Evolutionary conservation across 2,113 vertebrate genomes (phyloP).

Genomic region (Bambusicola thoracicus): DNA sequence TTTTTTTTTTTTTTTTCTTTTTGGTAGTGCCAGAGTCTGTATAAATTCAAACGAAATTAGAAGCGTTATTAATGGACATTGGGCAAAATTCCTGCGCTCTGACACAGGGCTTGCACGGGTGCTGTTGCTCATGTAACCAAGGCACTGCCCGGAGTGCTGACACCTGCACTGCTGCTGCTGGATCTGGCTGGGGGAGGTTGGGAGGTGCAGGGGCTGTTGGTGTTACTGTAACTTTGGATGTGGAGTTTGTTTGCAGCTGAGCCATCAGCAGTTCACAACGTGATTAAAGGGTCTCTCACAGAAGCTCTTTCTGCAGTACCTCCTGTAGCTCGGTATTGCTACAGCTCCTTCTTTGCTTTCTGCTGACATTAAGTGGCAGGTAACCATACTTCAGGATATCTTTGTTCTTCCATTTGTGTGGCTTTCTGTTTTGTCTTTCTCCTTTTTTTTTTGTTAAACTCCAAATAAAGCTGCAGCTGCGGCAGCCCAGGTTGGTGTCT

Average conservation of each 20-base stretch:
- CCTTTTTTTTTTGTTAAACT: accelerated
- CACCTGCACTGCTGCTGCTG: not conserved
- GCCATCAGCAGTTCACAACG: not conserved
- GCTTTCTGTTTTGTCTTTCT: not conserved
- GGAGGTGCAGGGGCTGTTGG: not conserved
- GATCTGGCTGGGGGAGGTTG: not conserved
- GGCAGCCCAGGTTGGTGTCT: conserved; percentile 18
- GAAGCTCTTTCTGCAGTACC: not conserved
- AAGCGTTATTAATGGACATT: conserved; percentile 25
- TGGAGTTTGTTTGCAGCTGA: conserved; percentile 2
- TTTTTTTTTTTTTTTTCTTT: not conserved
- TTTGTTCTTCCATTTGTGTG: not conserved
- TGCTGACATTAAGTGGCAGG: not conserved
- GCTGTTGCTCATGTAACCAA: conserved; percentile 10
- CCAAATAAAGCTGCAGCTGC: not conserved
- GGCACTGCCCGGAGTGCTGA: not conserved
- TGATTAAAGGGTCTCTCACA: not conserved
- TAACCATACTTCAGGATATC: not conserved
- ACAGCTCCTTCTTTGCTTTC: not conserved
- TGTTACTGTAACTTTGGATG: not conserved
- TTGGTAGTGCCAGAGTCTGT: not conserved
- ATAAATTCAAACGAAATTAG: conserved; percentile 37
- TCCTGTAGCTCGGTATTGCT: not conserved
- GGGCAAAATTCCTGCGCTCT: conserved; percentile 7
- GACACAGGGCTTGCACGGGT: conserved; percentile 11